A percentile compares a stretch with the other conserved stretches of the same genome.
Evolutionary conservation across 2,888 invertebrate genomes (phyloP).

Genomic region (Brenthis daphne): DNA sequence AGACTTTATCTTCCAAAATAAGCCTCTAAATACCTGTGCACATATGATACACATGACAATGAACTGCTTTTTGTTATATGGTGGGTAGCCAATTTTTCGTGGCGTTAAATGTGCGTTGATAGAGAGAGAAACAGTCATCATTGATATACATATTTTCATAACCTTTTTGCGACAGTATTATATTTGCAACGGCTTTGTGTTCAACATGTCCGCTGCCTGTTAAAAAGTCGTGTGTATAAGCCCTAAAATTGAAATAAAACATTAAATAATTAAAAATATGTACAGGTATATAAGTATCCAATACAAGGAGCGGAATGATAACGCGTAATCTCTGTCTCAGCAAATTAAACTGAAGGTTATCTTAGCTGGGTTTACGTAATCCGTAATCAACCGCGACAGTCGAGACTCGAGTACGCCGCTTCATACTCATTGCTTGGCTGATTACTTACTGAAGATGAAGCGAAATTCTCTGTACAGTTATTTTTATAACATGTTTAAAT

Average conservation of each 20-base stretch:
- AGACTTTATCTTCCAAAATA: too few species aligned
- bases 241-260: background rate
- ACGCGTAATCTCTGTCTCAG: conserved; percentile 8
- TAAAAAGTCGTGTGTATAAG: too few species aligned
- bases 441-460: background rate
- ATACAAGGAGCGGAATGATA: background rate
- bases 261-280: background rate
- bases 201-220: too few species aligned
- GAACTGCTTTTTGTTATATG: too few species aligned
- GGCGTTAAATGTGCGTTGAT: too few species aligned
- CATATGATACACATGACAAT: too few species aligned
- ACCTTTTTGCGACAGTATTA: too few species aligned
- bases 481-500: background rate
- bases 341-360: conserved; percentile 20
- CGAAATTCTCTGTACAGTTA: background rate
- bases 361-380: conserved; percentile 14
- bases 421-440: background rate
- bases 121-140: too few species aligned
- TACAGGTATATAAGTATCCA: background rate
- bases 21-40: too few species aligned
- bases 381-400: conserved; percentile 12
- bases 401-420: conserved; percentile 6
- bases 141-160: too few species aligned
- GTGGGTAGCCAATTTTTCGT: too few species aligned
- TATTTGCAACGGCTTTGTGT: too few species aligned